Evolutionary conservation across 2,113 vertebrate species (phyloP).

Genomic region (Protobothrops flavoviridis): DNA sequence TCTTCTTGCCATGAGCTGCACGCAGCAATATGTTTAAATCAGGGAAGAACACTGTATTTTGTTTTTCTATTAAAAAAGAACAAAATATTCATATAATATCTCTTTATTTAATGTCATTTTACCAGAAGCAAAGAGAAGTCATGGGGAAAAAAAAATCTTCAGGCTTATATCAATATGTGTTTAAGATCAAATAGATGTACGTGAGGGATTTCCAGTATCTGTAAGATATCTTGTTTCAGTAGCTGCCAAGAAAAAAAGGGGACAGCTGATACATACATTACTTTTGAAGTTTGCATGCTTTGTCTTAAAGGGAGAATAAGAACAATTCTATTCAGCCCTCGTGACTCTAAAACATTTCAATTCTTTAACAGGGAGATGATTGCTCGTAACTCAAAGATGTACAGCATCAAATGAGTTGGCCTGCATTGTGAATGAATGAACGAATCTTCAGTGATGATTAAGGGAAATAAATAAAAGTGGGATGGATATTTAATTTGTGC

Average conservation of each 20-base stretch:
- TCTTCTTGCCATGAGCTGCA: neutral
- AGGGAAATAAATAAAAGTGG: neutral
- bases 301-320: neutral
- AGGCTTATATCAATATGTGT: conserved; percentile 46
- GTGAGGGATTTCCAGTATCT: conserved; percentile 41
- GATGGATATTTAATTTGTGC: neutral
- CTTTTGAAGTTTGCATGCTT: neutral
- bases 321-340: neutral
- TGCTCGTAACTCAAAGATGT: neutral
- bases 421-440: neutral
- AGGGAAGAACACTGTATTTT: neutral
- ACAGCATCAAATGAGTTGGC: neutral
- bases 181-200: conserved; percentile 46
- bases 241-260: conserved; percentile 20
- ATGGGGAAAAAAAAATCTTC: conserved; percentile 44
- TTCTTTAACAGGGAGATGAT: neutral
- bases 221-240: conserved; percentile 42
- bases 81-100: conserved; percentile 2
- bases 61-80: conserved; percentile 21
- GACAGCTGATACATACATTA: neutral
- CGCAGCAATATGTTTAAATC: neutral
- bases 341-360: neutral
- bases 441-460: neutral
- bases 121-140: conserved; percentile 23
- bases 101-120: conserved; percentile 19